phyloP scores from a whole-genome alignment of 2,113 vertebrate species.

The Gallinago paraguaiae region DNA sequence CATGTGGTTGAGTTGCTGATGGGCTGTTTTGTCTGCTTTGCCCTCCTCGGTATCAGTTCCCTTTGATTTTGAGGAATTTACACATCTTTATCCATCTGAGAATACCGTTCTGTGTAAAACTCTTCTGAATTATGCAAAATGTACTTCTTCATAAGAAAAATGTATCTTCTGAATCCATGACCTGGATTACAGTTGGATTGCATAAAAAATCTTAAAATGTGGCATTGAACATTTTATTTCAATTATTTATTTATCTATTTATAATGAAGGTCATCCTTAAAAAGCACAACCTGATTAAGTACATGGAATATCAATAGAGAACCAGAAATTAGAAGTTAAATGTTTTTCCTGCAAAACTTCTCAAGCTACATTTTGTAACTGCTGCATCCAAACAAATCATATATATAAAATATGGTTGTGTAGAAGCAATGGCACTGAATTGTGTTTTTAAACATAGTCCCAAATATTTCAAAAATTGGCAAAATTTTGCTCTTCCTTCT shows the following conservation, averaged over 20 bases:
- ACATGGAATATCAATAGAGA: not conserved
- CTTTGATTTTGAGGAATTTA: conserved; percentile 67
- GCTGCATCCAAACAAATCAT: not conserved
- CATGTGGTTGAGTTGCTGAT: conserved; percentile 71
- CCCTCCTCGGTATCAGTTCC: conserved; percentile 56
- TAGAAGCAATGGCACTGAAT: not conserved
- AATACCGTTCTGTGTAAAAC: conserved; percentile 56
- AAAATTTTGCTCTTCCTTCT: not conserved
- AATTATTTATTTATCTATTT: not conserved
- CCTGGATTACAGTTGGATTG: not conserved
- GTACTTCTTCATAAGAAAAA: conserved; percentile 46
- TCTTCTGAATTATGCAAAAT: conserved; percentile 54
- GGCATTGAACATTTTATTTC: not conserved
- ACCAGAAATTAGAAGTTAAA: not conserved
- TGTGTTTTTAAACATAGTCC: not conserved
- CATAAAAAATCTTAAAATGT: not conserved
- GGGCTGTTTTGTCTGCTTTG: conserved; percentile 64
- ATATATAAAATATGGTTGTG: not conserved
- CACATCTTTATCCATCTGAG: conserved; percentile 59
- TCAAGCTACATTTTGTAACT: not conserved
- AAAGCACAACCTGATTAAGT: not conserved
- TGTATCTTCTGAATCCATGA: not conserved
- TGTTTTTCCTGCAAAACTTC: not conserved
- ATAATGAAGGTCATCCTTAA: not conserved
- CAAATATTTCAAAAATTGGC: not conserved